Conservation (phyloP, 2,888 invertebrate species). For the Beris chalybata region DNA sequence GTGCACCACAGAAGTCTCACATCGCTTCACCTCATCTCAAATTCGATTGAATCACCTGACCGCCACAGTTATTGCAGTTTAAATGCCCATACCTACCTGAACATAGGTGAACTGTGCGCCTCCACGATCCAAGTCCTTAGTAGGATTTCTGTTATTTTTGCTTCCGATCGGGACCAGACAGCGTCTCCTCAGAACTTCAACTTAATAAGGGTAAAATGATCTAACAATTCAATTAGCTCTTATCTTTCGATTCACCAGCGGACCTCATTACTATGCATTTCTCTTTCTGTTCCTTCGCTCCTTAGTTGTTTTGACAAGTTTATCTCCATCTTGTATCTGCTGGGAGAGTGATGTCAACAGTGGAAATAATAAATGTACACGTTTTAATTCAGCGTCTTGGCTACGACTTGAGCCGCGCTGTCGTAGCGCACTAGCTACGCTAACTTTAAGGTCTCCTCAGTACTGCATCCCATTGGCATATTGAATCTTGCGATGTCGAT, state of each 20-base stretch:
- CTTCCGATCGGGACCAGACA: conserved; percentile 5
- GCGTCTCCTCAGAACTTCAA: conserved; percentile 14
- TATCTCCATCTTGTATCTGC: conserved; percentile 44
- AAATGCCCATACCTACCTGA: conserved; percentile 10
- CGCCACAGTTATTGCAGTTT: conserved; percentile 30
- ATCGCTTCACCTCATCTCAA: conserved; percentile 21
- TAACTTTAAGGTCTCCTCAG: neutral
- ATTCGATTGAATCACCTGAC: conserved; percentile 22
- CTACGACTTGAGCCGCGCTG: conserved; percentile 10
- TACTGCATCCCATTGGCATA: conserved; percentile 8
- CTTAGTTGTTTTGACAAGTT: conserved; percentile 42
- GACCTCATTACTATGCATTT: conserved; percentile 44
- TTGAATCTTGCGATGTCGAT: conserved; percentile 26
- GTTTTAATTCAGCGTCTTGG: conserved; percentile 41
- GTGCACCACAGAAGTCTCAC: conserved; percentile 25
- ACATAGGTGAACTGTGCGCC: neutral
- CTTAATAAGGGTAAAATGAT: conserved; percentile 42
- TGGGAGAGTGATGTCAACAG: conserved; percentile 43
- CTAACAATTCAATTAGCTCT: conserved; percentile 46
- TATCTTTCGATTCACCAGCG: conserved; percentile 43
- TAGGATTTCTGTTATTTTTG: too few relatives aligned
- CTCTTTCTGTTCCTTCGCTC: conserved; percentile 21
- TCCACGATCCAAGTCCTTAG: too few relatives aligned
- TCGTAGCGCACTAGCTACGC: conserved; percentile 1
- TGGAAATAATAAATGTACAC: conserved; percentile 45